Evolutionary conservation across 1,140 invertebrate species (phyloP).

Genomic region (Brachionus plicatilis): DNA sequence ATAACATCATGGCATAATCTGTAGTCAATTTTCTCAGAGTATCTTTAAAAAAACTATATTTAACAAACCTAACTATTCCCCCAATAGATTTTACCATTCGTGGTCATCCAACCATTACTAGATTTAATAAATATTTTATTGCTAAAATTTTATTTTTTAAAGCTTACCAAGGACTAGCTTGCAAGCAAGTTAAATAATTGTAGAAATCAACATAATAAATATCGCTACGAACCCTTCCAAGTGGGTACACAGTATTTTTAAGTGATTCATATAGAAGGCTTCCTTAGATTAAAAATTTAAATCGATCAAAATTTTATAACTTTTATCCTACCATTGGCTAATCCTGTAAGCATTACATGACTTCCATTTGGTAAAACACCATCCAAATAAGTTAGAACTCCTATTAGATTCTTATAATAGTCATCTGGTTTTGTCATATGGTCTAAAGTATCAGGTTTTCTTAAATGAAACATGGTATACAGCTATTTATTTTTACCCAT

Average conservation of each 20-base stretch:
- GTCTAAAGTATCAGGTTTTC: constrained; percentile 46
- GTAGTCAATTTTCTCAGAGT: constrained; percentile 30
- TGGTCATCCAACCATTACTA: constrained; percentile 57
- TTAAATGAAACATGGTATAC: constrained; percentile 40
- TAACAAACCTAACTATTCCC: too few relatives aligned
- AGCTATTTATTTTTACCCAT: background rate
- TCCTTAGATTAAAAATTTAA: background rate
- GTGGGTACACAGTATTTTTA: constrained; percentile 55
- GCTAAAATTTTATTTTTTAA: background rate
- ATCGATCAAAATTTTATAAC: background rate
- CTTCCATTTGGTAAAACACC: constrained; percentile 53
- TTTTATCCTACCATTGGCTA: constrained; percentile 54
- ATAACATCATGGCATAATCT: constrained; percentile 51
- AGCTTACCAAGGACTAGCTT: constrained; percentile 47
- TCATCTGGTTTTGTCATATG: constrained; percentile 57
- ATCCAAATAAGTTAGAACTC: constrained; percentile 51
- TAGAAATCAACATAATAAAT: constrained; percentile 57
- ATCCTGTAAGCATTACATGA: constrained; percentile 56
- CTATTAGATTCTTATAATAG: constrained; percentile 50
- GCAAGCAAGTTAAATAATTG: constrained; percentile 57
- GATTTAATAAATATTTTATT: background rate
- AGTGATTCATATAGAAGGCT: constrained; percentile 56
- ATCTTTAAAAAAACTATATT: background rate
- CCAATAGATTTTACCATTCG: constrained; percentile 51
- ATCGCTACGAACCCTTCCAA: constrained; percentile 54